Percentiles rank a stretch among this genome's conserved stretches.
Conservation (phyloP, 2,113 vertebrate genomes). For the Setophaga coronata region DNA sequence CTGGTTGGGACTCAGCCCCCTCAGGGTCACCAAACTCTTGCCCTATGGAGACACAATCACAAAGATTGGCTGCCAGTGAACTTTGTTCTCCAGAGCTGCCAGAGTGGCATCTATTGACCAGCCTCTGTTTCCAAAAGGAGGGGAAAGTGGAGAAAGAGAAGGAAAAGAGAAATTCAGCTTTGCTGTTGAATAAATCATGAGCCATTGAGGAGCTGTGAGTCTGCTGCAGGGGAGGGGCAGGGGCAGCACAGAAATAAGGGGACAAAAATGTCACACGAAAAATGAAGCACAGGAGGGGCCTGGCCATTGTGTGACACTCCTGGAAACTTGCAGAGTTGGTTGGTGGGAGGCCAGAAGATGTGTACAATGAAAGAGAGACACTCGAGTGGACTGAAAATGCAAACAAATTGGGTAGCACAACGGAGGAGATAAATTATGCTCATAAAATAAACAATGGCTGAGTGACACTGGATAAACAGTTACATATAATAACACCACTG, state of each 20-base stretch:
- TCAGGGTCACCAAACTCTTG: background rate
- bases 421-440: slow-evolving; percentile 33
- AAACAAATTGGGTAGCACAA: slow-evolving; percentile 52
- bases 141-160: background rate
- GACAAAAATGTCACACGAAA: background rate
- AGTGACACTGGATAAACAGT: slow-evolving; percentile 28
- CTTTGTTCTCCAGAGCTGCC: background rate
- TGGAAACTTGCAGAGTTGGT: background rate
- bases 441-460: slow-evolving; percentile 34
- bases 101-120: background rate
- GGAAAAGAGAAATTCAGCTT: slow-evolving; percentile 1
- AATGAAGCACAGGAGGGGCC: background rate
- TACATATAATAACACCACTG: slow-evolving; percentile 21
- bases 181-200: slow-evolving; percentile 69
- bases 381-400: background rate
- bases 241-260: background rate
- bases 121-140: background rate
- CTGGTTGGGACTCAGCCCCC: background rate
- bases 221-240: background rate
- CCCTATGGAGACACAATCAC: fast-evolving
- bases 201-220: background rate
- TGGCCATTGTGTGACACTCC: background rate
- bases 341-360: slow-evolving; percentile 48
- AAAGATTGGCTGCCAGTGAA: background rate
- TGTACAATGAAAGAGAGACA: background rate